Percentiles rank a stretch among this genome's conserved stretches.
phyloP scores from a whole-genome alignment of 1,140 invertebrate genomes.

The Zaprionus tsacasi region DNA sequence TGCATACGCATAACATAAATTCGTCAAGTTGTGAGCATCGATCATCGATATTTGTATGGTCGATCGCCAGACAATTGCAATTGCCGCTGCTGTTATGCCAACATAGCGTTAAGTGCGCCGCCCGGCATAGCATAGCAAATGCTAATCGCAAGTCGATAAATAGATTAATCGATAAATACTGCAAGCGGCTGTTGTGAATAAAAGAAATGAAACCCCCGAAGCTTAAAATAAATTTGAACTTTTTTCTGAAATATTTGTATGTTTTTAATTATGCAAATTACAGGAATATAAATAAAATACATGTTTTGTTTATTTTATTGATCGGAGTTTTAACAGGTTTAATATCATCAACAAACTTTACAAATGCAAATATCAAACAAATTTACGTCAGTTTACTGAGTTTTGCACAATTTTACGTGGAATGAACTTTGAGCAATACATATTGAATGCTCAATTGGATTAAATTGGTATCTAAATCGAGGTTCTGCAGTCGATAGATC shows the following conservation, averaged over 20 bases:
- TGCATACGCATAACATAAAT: background rate
- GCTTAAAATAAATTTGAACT: slow-evolving; percentile 23
- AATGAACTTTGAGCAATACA: slow-evolving; percentile 42
- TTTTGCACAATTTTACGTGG: slow-evolving; percentile 21
- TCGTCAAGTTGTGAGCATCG: background rate
- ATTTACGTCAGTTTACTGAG: background rate
- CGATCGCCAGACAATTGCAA: background rate
- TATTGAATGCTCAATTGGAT: background rate
- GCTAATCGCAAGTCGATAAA: background rate
- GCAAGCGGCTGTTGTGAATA: slow-evolving; percentile 16
- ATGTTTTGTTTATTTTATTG: background rate
- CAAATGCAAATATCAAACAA: slow-evolving; percentile 29
- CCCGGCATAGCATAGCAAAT: slow-evolving; percentile 1
- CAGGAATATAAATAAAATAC: background rate
- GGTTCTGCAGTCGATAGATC: slow-evolving; percentile 9
- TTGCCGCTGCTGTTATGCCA: slow-evolving; percentile 4
- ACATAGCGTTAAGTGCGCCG: background rate
- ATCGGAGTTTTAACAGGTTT: background rate
- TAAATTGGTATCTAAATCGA: background rate
- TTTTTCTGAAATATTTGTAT: slow-evolving; percentile 13
- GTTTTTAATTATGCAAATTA: background rate
- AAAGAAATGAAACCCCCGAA: slow-evolving; percentile 11
- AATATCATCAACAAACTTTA: slow-evolving; percentile 26
- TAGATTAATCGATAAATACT: slow-evolving; percentile 5
- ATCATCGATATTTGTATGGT: background rate